These are phyloP conservation scores for Muscidifurax raptorellus DNA, from an alignment of 1,140 invertebrate species.

Conservation along the genomic window DNA sequence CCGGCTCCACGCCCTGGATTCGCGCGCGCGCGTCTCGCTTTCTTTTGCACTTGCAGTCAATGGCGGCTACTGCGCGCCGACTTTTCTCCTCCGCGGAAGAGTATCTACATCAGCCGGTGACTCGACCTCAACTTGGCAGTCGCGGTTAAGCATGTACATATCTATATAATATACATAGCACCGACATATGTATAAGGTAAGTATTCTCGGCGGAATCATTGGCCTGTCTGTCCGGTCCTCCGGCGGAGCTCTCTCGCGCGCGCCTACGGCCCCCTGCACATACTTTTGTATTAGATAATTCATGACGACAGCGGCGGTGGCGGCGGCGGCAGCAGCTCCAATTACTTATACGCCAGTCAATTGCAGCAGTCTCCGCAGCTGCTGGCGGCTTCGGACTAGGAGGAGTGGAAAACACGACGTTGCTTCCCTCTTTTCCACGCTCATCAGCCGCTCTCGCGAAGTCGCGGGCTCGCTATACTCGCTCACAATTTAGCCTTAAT, in stretches of 20 bases:
- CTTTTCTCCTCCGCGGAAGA: not conserved
- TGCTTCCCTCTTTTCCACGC: not conserved
- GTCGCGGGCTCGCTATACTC: conserved; percentile 39
- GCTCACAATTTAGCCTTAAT: conserved; percentile 37
- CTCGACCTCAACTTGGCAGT: too few relatives aligned
- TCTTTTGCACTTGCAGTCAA: not conserved
- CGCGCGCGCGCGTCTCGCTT: not conserved
- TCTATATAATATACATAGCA: too few relatives aligned
- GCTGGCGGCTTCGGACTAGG: too few relatives aligned
- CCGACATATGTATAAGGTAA: too few relatives aligned
- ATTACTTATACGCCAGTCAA: conserved; percentile 54
- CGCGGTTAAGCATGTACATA: too few relatives aligned
- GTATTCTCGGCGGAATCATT: not conserved
- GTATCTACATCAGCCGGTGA: not conserved
- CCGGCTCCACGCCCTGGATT: conserved; percentile 21
- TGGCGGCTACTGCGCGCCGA: conserved; percentile 30
- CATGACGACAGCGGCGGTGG: not conserved
- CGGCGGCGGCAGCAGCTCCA: not conserved
- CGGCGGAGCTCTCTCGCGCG: not conserved
- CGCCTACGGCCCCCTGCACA: not conserved
- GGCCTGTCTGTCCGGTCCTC: too few relatives aligned
- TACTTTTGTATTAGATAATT: conserved; percentile 30
- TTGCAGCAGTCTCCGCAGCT: conserved; percentile 17
- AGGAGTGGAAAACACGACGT: too few relatives aligned
- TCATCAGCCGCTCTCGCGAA: conserved; percentile 54